Evolutionary conservation across 2,797 vertebrate species (phyloP).

Genomic region (Gymnoscopelus microlampas): DNA sequence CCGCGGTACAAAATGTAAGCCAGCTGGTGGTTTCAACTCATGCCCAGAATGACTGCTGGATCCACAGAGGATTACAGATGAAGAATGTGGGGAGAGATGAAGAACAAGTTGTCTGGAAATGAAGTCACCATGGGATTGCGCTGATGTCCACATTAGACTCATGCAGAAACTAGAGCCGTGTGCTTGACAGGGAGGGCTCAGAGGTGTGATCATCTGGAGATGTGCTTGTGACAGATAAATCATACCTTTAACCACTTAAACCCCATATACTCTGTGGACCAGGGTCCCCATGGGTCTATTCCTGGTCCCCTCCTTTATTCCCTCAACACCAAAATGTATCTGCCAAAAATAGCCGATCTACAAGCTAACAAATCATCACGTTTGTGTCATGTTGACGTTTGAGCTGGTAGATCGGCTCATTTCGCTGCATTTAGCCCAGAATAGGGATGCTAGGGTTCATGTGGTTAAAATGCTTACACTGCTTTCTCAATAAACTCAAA

Average conservation of each 20-base stretch:
- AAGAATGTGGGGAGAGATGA: conserved; percentile 70
- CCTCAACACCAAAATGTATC: too few relatives aligned
- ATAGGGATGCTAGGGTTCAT: neutral
- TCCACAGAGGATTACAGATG: conserved; percentile 67
- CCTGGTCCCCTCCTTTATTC: too few relatives aligned
- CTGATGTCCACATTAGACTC: conserved; percentile 52
- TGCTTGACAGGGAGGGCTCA: conserved; percentile 62
- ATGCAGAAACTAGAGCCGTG: conserved; percentile 37
- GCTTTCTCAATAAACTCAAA: conserved; percentile 83
- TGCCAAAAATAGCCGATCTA: too few relatives aligned
- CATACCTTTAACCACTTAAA: conserved; percentile 42
- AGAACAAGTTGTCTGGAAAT: conserved; percentile 60
- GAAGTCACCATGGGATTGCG: conserved; percentile 55
- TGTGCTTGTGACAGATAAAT: conserved; percentile 70
- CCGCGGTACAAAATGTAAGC: conserved; percentile 59
- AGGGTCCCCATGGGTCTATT: too few relatives aligned
- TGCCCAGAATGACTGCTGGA: conserved; percentile 62
- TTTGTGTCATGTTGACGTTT: too few relatives aligned
- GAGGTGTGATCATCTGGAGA: conserved; percentile 81
- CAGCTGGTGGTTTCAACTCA: conserved; percentile 63
- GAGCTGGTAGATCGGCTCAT: neutral
- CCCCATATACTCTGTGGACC: neutral
- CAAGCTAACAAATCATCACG: too few relatives aligned
- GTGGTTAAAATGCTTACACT: conserved; percentile 75
- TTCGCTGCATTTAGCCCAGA: neutral